These are phyloP conservation scores for Zaprionus tsacasi DNA, from an alignment of 1,140 invertebrate species.

Conservation along the genomic window DNA sequence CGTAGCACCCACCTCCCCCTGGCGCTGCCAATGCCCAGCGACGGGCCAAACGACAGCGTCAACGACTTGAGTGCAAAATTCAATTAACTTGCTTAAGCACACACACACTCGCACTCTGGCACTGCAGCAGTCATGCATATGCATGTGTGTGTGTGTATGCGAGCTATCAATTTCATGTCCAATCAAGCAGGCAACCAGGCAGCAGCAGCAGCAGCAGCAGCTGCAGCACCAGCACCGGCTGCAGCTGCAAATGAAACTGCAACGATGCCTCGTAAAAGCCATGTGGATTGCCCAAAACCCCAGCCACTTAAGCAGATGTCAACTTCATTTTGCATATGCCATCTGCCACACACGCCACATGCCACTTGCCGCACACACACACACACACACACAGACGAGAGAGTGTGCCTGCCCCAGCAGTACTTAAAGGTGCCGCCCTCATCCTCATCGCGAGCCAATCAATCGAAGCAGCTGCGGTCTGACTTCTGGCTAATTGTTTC, in stretches of 20 bases:
- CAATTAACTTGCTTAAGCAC: constrained; percentile 81
- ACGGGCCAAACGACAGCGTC: constrained; percentile 45
- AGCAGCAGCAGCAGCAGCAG: constrained; percentile 34
- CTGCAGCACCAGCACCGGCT: neutral
- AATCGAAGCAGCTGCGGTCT: constrained; percentile 56
- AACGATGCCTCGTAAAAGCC: constrained; percentile 51
- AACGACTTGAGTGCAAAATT: constrained; percentile 80
- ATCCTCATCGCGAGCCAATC: constrained; percentile 21
- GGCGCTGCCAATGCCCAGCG: neutral
- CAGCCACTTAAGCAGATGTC: constrained; percentile 81
- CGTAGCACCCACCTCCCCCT: constrained; percentile 1
- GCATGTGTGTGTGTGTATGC: constrained; percentile 19
- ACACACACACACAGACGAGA: neutral
- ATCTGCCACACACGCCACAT: constrained; percentile 40
- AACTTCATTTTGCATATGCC: constrained; percentile 81
- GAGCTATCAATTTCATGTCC: constrained; percentile 83
- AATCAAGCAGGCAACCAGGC: constrained; percentile 70
- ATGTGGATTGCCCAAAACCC: constrained; percentile 74
- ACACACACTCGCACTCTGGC: constrained; percentile 37
- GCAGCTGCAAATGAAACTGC: constrained; percentile 36
- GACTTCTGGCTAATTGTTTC: constrained; percentile 70
- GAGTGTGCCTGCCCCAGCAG: constrained; percentile 1
- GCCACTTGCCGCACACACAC: constrained; percentile 26
- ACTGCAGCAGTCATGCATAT: constrained; percentile 12
- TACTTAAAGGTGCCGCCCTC: constrained; percentile 40